Evolutionary conservation across 2,888 invertebrate species (phyloP), one percentile per base, ranked within the genome.

Genomic region (Xylophagus ater): DNA sequence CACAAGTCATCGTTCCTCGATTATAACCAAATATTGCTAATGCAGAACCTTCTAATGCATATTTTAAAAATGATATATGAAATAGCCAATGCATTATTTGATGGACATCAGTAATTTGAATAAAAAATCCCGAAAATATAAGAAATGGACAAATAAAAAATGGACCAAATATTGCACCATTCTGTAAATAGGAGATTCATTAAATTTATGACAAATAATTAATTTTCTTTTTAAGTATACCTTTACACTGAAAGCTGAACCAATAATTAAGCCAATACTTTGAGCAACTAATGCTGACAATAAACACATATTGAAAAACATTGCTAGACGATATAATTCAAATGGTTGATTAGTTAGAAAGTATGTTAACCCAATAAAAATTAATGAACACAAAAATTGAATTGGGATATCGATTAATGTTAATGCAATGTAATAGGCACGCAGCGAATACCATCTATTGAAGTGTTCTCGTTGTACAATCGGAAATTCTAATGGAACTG

Each of bases 51-150:
- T 89, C 88, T 37, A 92, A 75, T 2, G 86, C 85, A 53, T 93
- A 90, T 52, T 89, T 88, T 23, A 90, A 68, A 60, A 88, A 93
- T 1, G 92, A 92, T 21, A 80, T 64, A 57, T 92, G 83, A 53
- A 92, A 89, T 20, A 93, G 52, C 89, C 90, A 93, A 31, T 76
- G 76, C 47, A 89, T 67, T 53, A 76, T 76, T 1, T 65, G 62
- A 7, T 88, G 88, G 2, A 89, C 82, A 51, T 90, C 87, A 51
- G 73, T 74, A 51, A 84, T 72, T 53, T 80, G 82, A 2, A 94
- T 77, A 59, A 94, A 93, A 66, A 92, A 93, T 5, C 94, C 94
- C 39, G 89, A 88, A 67, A 94, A 93, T 50, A 89, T 72, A 17
- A 86, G 73, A 57, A 92, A 88, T 0, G 94, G 93, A 60, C 87